Conservation (phyloP, 1,140 invertebrate species). For the Leptinotarsa lineolata region DNA sequence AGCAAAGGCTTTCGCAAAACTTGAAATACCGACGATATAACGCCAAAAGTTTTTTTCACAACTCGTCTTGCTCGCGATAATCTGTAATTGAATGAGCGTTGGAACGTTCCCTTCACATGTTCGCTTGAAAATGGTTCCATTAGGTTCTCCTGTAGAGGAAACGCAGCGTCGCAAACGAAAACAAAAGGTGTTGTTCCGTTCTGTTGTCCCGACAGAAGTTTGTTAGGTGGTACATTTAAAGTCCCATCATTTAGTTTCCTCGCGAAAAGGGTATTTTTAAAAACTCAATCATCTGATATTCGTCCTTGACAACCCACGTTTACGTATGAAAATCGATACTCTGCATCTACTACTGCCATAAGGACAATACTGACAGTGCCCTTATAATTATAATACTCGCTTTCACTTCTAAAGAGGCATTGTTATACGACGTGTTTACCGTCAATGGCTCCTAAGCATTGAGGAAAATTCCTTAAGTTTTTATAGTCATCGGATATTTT, state of each 20-base stretch:
- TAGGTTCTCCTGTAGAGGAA: conserved; percentile 48
- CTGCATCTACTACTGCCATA: conserved; percentile 48
- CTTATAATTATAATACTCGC: conserved; percentile 55
- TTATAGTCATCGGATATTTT: conserved; percentile 28
- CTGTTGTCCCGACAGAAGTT: conserved; percentile 2
- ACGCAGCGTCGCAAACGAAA: conserved; percentile 47
- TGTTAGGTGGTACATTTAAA: conserved; percentile 43
- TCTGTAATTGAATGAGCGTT: conserved; percentile 51
- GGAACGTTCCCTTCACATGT: conserved; percentile 35
- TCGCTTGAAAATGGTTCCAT: conserved; percentile 53
- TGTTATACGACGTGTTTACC: conserved; percentile 28
- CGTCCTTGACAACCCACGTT: conserved; percentile 20
- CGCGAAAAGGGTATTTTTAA: conserved; percentile 29
- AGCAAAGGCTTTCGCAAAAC: conserved; percentile 44
- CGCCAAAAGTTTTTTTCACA: conserved; percentile 55
- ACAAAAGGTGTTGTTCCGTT: conserved; percentile 35
- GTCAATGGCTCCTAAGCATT: conserved; percentile 31
- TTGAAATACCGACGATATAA: conserved; percentile 35
- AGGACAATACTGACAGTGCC: conserved; percentile 52
- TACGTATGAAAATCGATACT: conserved; percentile 44
- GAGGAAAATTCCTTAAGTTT: conserved; percentile 31
- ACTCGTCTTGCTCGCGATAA: conserved; percentile 49
- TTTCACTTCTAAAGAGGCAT: conserved; percentile 12
- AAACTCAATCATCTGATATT: conserved; percentile 22
- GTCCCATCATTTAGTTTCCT: neutral